A percentile compares a stretch with the other conserved stretches of the same genome.
These are phyloP conservation scores for Diachrysia chrysitis DNA, from an alignment of 2,888 invertebrate genomes.

Conservation along the genomic window DNA sequence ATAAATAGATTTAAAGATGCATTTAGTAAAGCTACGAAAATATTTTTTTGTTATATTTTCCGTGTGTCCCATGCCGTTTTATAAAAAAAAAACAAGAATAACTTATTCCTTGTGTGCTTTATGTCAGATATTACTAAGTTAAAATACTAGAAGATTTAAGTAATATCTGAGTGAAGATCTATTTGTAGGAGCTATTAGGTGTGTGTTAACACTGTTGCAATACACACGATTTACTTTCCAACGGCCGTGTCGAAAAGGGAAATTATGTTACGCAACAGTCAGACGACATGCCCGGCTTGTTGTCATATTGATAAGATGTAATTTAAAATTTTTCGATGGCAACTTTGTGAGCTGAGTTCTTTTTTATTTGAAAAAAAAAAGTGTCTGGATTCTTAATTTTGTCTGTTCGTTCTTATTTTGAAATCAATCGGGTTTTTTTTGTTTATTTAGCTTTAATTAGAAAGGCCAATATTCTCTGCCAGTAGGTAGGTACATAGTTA, in stretches of 20 bases:
- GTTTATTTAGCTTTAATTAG: too few species aligned
- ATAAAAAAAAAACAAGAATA: too few species aligned
- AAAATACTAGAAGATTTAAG: too few species aligned
- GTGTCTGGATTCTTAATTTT: too few species aligned
- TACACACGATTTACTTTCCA: slow-evolving; percentile 67
- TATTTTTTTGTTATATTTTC: too few species aligned
- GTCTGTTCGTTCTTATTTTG: too few species aligned
- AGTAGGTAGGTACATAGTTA: background rate
- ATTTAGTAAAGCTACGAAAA: too few species aligned
- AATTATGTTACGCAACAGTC: slow-evolving; percentile 69
- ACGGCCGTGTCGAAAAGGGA: slow-evolving; percentile 60
- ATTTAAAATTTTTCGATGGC: slow-evolving; percentile 3
- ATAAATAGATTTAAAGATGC: slow-evolving; percentile 1
- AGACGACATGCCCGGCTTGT: slow-evolving; percentile 57
- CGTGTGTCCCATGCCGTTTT: too few species aligned
- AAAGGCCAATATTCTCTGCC: background rate
- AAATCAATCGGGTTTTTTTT: too few species aligned
- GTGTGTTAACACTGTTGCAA: slow-evolving; percentile 29
- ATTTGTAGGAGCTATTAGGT: background rate
- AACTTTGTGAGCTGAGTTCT: slow-evolving; percentile 7
- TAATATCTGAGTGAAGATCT: background rate
- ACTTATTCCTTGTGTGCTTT: too few species aligned
- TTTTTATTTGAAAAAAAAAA: too few species aligned
- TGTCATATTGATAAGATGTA: slow-evolving; percentile 49
- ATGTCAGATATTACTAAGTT: too few species aligned